Base-by-base conservation (phyloP, 2,888 invertebrate species). In the Camptogramma bilineatum region DNA sequence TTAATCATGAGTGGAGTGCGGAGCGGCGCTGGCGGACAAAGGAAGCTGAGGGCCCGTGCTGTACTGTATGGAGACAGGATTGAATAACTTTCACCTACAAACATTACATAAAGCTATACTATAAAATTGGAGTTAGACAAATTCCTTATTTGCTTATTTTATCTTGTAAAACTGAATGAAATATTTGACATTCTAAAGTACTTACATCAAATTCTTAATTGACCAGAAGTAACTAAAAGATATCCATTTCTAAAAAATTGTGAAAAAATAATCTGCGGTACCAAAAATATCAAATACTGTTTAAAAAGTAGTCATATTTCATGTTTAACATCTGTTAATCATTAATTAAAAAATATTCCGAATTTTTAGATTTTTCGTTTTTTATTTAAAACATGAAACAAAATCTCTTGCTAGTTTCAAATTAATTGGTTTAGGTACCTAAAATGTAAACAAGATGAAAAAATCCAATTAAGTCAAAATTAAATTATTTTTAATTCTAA, bases 1-100 rank as follows among this genome's bases (percentile, higher is more conserved):
- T 65, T 60, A 61, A 65, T 67, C 66, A 69, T 61, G 62, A 57
- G 59, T 59, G 55, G 63, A 60, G 56, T 31, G 50, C 16, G 19
- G 46, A 10, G 55, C 21, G 28, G 53, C 44, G 21, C 42, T 55
- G 47, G 58, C 59, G 51, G 46, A 68, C 68, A 64, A 62, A 68
- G 67, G 64, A 48, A 62, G 53, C 54, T 13, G 34, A 39, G 34
- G 34, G 34, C 34, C 34, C 13, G 34, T 1, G 34, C 13, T 9
- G 31, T 8, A 9, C 31, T 31, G 34, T 13, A 3, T 13, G 13
- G 34, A 39, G 34, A 39, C 34, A 13, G 34, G 34, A 13, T 2
- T 13, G 34, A 39, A 39, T 39, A 39, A 39, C 34, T 13, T 39
- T 39, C 34, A 39, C 13, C 4, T 39, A 39, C 13, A 39, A 39